Evolutionary conservation across 1,140 invertebrate species (phyloP).

Genomic region (Nixonia krombeini): DNA sequence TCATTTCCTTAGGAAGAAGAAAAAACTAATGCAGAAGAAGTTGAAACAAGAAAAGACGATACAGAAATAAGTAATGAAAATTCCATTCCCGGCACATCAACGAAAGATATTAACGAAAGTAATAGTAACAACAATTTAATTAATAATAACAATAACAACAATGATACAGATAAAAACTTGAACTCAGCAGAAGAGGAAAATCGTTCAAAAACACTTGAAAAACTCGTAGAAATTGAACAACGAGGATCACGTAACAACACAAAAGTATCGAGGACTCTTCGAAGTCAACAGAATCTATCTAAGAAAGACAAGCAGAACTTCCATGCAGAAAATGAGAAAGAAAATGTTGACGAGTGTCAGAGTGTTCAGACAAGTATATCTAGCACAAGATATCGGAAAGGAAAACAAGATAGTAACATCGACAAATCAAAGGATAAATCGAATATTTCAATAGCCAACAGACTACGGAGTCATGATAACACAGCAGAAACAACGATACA

Average conservation of each 20-base stretch:
- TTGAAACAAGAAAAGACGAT: slow-evolving; percentile 30
- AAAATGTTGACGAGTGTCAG: slow-evolving; percentile 27
- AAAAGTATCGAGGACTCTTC: slow-evolving; percentile 47
- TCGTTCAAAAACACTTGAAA: slow-evolving; percentile 20
- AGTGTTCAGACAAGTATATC: slow-evolving; percentile 24
- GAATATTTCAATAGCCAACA: slow-evolving; percentile 55
- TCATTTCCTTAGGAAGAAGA: slow-evolving; percentile 54
- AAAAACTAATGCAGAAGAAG: slow-evolving; percentile 55
- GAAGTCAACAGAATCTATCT: slow-evolving; percentile 46
- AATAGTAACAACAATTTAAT: slow-evolving; percentile 22
- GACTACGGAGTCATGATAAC: slow-evolving; percentile 58
- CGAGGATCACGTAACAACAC: slow-evolving; percentile 19
- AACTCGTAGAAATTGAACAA: slow-evolving; percentile 21
- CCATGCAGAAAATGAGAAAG: slow-evolving; percentile 32
- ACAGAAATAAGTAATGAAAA: slow-evolving; percentile 50
- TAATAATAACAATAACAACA: slow-evolving; percentile 56
- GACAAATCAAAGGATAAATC: slow-evolving; percentile 23
- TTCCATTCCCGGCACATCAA: slow-evolving; percentile 52
- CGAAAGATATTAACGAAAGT: slow-evolving; percentile 36
- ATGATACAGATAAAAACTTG: slow-evolving; percentile 60
- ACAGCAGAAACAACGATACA: slow-evolving; percentile 11
- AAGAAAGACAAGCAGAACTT: slow-evolving; percentile 37
- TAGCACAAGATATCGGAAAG: slow-evolving; percentile 39
- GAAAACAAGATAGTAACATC: slow-evolving; percentile 24
- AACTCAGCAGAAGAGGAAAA: slow-evolving; percentile 52